Evolutionary conservation across 2,797 vertebrate species (phyloP).

Genomic region (Pogoniulus pusillus): DNA sequence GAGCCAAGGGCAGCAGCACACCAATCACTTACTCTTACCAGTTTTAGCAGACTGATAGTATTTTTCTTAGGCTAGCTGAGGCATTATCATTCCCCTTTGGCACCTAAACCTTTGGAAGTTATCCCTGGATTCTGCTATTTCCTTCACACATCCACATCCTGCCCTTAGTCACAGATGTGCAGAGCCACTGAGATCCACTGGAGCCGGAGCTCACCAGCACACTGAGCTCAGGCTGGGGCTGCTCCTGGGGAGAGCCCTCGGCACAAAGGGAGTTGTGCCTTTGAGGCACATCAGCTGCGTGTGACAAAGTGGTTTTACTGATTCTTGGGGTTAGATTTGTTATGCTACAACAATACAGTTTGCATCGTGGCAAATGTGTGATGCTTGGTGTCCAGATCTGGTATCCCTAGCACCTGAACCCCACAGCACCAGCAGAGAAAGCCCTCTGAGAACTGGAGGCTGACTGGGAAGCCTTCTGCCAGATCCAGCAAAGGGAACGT

Average conservation of each 20-base stretch:
- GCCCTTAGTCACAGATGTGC: not conserved
- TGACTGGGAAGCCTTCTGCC: not conserved
- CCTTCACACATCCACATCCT: not conserved
- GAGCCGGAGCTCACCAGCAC: not conserved
- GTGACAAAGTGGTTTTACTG: not conserved
- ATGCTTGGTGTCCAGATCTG: not conserved
- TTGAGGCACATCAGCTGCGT: not conserved
- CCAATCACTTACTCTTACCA: not conserved
- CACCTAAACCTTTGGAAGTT: not conserved
- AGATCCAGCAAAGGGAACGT: not conserved
- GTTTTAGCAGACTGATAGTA: not conserved
- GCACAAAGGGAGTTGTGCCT: not conserved
- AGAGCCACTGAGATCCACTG: not conserved
- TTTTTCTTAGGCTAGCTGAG: not conserved
- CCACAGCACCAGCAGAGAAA: not conserved
- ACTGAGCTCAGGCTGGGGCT: not conserved
- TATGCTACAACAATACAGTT: too few species aligned
- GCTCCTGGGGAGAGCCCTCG: not conserved
- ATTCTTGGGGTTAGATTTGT: not conserved
- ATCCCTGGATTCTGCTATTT: not conserved
- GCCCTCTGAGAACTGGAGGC: not conserved
- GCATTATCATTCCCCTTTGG: not conserved
- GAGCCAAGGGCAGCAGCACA: not conserved
- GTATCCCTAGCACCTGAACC: not conserved
- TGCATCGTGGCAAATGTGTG: fast-evolving